Base-by-base conservation (phyloP, 2,113 vertebrate species). In the Henicopernis longicauda region DNA sequence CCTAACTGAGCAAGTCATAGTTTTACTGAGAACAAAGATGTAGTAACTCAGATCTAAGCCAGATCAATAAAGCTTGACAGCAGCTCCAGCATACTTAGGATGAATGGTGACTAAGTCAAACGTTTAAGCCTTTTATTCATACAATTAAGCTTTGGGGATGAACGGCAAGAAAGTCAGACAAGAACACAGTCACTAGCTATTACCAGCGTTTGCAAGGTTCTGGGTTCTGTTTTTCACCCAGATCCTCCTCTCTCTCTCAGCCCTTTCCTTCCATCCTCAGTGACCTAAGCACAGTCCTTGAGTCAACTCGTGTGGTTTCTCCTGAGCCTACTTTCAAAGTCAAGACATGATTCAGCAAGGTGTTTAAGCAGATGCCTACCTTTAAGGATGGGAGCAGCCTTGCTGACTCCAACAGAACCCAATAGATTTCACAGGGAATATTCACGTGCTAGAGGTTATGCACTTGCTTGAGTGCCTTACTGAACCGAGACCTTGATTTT, bases 271-370 rank as follows among this genome's bases (percentile, higher is more conserved):
- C 95, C 47, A 78, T 74, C 45, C 36, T 52, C 86, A 67, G 9
- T 79, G 86, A 91, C 89, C 84, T 80, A 94, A 91, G 81, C 70
- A 87, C 45, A 83, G 96, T 76, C 86, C 78, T 93, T 34, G 38
- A 95, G 58, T 95, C 89, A 95, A 95, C 93, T 90, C 32, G 82
- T 95, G 97, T 90, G 97, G 97, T 97, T 97, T 97, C 74, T 91
- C 71, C 50, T 25, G 63, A 94, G 71, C 73, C 78, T 94, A 12
- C 89, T 88, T 95, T 96, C 91, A 96, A 95, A 97, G 93, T 94
- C 84, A 96, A 95, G 93, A 83, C 94, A 94, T 96, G 96, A 97
- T 90, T 97, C 96, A 97, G 96, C 94, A 96, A 90, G 55, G 95
- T 88, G 79, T 70, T 94, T 95, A 95, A 93, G 86, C 93, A 96